Base-by-base conservation (phyloP, 1,140 invertebrate genomes). In the Drosophila eugracilis region DNA sequence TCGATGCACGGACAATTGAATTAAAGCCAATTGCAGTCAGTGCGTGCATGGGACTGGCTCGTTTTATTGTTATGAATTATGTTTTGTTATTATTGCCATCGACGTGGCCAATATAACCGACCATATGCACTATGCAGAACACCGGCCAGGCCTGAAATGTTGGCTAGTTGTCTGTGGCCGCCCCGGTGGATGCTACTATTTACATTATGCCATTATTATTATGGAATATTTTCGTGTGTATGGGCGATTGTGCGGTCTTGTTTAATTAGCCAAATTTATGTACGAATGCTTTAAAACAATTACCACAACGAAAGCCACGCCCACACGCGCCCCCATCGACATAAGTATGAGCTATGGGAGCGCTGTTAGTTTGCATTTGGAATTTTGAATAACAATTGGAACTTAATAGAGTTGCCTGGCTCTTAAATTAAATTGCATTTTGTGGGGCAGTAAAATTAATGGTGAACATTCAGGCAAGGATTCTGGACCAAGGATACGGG, bases 261-360 rank as follows among this genome's bases (percentile, higher is more conserved):
- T 89, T 84, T 83, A 83, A 88, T 88, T 83, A 89, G 66, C 66
- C 77, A 83, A 78, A 83, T 88, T 72, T 73, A 72, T 89, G 75
- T 76, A 75, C 81, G 60, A 78, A 78, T 88, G 59, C 74, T 72
- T 75, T 83, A 69, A 80, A 85, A 86, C 83, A 86, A 88, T 83
- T 88, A 78, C 77, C 67, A 41, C 60, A 55, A 30, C 17, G 24
- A 42, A 26, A 22, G 19, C n/a, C 10, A 12, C 19, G n/a, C n/a
- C n/a, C n/a, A n/a, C n/a, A n/a, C 47, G 50, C 47, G 54, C 21
- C 48, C 36, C 5, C 36, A 41, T 37, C 34, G 17, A 17, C 49
- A 71, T 59, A 45, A 57, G 67, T 26, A 50, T 42, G 30, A 15
- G 14, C 36, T 22, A n/a, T n/a, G n/a, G n/a, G n/a, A n/a, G n/a